Evolutionary conservation across 1,140 invertebrate species (phyloP).

Genomic region (Apis florea): DNA sequence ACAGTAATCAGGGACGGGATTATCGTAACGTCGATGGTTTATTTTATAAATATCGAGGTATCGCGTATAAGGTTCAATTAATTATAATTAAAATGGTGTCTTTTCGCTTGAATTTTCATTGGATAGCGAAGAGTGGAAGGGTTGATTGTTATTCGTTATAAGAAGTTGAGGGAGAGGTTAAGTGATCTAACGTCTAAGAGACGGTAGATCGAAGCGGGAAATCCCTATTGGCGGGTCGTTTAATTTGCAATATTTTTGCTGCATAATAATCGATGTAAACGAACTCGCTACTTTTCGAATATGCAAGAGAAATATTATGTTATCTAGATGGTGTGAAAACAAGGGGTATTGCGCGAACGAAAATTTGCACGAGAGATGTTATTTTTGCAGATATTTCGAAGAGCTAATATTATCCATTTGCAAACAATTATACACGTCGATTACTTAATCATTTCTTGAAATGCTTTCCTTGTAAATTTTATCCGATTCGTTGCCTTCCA

Average conservation of each 20-base stretch:
- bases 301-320: constrained; percentile 33
- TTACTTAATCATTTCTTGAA: constrained; percentile 11
- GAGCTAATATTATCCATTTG: background rate
- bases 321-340: background rate
- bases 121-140: no score
- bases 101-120: background rate
- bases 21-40: no score
- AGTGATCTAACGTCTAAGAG: background rate
- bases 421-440: background rate
- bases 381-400: background rate
- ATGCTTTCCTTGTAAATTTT: background rate
- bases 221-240: background rate
- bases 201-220: background rate
- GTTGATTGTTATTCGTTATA: background rate
- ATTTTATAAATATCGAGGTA: no score
- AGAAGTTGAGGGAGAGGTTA: background rate
- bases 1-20: no score
- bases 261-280: constrained; percentile 34
- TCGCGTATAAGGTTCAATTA: no score
- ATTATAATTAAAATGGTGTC: no score
- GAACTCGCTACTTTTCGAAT: constrained; percentile 4
- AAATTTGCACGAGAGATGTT: constrained; percentile 11
- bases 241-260: constrained; percentile 17
- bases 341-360: background rate
- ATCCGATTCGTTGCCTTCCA: background rate